Conservation (phyloP, 2,888 invertebrate species). For the Meiosimyza decipiens region DNA sequence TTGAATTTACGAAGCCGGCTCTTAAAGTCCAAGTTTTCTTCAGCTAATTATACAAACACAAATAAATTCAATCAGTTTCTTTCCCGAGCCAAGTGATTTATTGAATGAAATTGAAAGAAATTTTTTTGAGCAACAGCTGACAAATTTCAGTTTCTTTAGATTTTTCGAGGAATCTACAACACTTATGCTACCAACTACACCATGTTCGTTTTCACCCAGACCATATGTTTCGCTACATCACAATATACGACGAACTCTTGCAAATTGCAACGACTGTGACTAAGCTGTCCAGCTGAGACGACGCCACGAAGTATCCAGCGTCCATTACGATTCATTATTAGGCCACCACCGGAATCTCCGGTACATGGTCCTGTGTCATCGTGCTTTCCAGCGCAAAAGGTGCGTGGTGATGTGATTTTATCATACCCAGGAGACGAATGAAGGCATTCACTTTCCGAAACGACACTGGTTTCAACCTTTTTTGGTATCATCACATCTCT, state of each 20-base stretch:
- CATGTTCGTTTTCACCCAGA: slow-evolving; percentile 66
- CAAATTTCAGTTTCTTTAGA: too few species aligned
- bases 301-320: slow-evolving; percentile 68
- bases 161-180: too few species aligned
- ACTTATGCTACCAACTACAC: too few species aligned
- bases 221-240: slow-evolving; percentile 70
- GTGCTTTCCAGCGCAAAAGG: slow-evolving; percentile 60
- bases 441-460: slow-evolving; percentile 68
- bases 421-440: slow-evolving; percentile 62
- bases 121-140: too few species aligned
- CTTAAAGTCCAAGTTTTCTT: too few species aligned
- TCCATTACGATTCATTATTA: slow-evolving; percentile 66
- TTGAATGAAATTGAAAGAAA: too few species aligned
- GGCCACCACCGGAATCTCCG: slow-evolving; percentile 74
- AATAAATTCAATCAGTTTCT: too few species aligned
- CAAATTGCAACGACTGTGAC: slow-evolving; percentile 63
- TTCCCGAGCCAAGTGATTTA: too few species aligned
- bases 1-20: too few species aligned
- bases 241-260: slow-evolving; percentile 74
- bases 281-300: slow-evolving; percentile 67
- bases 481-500: slow-evolving; percentile 61
- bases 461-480: slow-evolving; percentile 67
- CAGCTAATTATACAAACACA: too few species aligned
- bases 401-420: slow-evolving; percentile 50
- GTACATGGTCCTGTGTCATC: slow-evolving; percentile 63